These are phyloP conservation scores for Micromys minutus DNA, from an alignment of 2,113 vertebrate species.

Conservation along the genomic window DNA sequence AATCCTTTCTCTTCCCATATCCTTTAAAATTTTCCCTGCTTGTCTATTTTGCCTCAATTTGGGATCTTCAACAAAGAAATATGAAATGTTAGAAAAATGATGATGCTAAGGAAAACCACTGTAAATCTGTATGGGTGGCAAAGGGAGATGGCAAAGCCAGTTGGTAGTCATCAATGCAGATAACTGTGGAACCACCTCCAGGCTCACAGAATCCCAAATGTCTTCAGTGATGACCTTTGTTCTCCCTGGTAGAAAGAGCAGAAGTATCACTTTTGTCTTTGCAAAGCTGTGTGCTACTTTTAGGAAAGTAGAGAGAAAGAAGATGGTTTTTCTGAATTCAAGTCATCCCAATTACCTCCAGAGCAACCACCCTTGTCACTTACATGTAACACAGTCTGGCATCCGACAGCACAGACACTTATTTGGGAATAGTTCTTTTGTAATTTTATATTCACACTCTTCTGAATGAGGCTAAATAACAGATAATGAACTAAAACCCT, in stretches of 20 bases:
- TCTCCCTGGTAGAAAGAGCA: background rate
- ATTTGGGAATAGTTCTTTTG: background rate
- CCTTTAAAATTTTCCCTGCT: background rate
- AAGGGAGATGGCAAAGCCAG: background rate
- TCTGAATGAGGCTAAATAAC: background rate
- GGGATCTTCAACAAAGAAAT: background rate
- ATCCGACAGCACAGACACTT: background rate
- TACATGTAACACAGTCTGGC: background rate
- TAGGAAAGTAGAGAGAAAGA: background rate
- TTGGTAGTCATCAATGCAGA: background rate
- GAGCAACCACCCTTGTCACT: background rate
- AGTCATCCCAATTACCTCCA: background rate
- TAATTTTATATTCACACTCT: background rate
- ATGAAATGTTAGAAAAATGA: background rate
- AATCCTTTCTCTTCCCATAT: no score
- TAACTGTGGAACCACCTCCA: background rate
- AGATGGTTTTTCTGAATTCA: background rate
- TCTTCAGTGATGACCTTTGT: background rate
- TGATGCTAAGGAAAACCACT: background rate
- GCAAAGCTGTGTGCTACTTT: background rate
- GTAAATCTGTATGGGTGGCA: background rate
- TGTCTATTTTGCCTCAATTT: background rate
- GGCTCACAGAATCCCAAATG: background rate
- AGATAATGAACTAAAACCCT: background rate
- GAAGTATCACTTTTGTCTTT: background rate